Evolutionary conservation across 92 coral and sea anemone species (phyloP).

Genomic region (Galaxea fascicularis): DNA sequence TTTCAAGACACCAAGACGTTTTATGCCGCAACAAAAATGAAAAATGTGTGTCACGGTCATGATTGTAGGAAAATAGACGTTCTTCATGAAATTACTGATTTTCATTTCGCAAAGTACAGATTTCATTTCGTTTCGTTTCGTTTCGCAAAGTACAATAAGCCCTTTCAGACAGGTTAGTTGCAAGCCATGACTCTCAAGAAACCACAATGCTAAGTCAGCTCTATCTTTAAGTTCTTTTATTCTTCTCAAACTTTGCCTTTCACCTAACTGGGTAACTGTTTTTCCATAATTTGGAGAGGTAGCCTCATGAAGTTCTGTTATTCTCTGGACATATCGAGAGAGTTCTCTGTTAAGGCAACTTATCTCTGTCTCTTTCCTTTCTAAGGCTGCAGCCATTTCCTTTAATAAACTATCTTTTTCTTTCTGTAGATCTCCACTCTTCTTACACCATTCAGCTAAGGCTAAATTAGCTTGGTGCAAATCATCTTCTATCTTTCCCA

Average conservation of each 20-base stretch:
- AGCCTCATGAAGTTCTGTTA: neutral
- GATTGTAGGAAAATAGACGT: too few species aligned
- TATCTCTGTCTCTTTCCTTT: conserved; percentile 22
- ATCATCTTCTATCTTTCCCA: conserved; percentile 2
- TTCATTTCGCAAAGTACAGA: too few species aligned
- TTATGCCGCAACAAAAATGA: too few species aligned
- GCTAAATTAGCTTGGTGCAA: conserved; percentile 18
- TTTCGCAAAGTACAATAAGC: too few species aligned
- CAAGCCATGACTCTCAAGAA: conserved; percentile 29
- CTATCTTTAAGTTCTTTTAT: conserved; percentile 26
- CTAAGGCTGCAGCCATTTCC: neutral
- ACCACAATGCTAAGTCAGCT: conserved; percentile 52
- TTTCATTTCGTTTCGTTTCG: too few species aligned
- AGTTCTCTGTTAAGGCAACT: conserved; percentile 13
- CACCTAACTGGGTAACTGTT: neutral
- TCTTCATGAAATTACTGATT: too few species aligned
- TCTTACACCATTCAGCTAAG: conserved; percentile 42
- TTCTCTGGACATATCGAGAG: conserved; percentile 15
- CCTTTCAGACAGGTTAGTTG: neutral
- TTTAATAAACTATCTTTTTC: conserved; percentile 4
- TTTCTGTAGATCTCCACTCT: conserved; percentile 16
- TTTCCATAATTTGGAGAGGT: conserved; percentile 3
- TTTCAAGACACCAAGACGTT: too few species aligned
- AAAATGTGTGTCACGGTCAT: too few species aligned
- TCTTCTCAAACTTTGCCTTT: conserved; percentile 16